phyloP scores from a whole-genome alignment of 2,797 vertebrate genomes.

The Myiotriccus ornatus region DNA sequence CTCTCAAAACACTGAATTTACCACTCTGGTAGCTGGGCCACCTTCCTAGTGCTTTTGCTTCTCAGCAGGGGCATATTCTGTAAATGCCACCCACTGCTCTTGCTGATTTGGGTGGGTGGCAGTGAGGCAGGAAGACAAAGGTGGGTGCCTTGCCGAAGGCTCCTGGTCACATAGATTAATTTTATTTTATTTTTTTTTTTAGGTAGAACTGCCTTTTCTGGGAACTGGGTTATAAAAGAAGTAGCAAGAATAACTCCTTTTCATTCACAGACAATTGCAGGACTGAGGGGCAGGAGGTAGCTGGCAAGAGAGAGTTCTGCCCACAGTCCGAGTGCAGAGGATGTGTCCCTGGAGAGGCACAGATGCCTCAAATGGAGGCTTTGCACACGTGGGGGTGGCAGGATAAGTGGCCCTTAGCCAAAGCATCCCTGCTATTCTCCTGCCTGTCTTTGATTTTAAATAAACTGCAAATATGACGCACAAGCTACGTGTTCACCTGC shows the following conservation, averaged over 20 bases:
- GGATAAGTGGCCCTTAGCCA: slow-evolving; percentile 18
- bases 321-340: background rate
- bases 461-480: slow-evolving; percentile 18
- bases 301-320: slow-evolving; percentile 39
- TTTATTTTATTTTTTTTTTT: background rate
- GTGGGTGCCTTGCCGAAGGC: background rate
- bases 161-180: background rate
- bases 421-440: background rate
- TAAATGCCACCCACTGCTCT: slow-evolving; percentile 5
- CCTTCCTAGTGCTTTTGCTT: slow-evolving; percentile 27
- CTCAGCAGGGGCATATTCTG: background rate
- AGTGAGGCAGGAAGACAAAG: slow-evolving; percentile 31
- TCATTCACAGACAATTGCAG: slow-evolving; percentile 30
- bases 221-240: slow-evolving; percentile 18
- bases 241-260: background rate
- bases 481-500: background rate
- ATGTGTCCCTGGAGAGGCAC: slow-evolving; percentile 12
- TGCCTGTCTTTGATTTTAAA: slow-evolving; percentile 22
- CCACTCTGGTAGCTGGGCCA: slow-evolving; percentile 14
- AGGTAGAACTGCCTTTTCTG: background rate
- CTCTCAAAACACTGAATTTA: slow-evolving; percentile 32
- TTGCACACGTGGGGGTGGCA: background rate
- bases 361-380: slow-evolving; percentile 16
- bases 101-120: slow-evolving; percentile 7
- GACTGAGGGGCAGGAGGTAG: background rate